These are phyloP conservation scores for Lacerta agilis DNA, from an alignment of 2,797 vertebrate species.

Conservation along the genomic window DNA sequence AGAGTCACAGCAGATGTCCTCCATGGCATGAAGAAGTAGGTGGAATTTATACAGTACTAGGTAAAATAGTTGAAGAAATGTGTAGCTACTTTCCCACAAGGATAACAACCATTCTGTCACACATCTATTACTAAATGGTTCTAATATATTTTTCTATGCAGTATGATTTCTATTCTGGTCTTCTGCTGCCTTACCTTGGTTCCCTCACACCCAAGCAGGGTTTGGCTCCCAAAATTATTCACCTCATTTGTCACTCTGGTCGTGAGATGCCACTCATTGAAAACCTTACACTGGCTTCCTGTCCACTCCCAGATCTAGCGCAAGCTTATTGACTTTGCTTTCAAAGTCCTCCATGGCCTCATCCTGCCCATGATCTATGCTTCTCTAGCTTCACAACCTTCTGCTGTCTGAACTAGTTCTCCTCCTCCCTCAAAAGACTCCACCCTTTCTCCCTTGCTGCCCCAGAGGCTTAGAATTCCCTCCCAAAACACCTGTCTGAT, in stretches of 20 bases:
- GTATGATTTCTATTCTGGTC: not conserved
- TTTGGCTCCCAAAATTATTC: not conserved
- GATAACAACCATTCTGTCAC: not conserved
- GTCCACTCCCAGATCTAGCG: not conserved
- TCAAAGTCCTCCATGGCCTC: not conserved
- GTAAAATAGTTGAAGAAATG: not conserved
- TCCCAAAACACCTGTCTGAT: not conserved
- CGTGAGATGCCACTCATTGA: not conserved
- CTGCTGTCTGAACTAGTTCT: not conserved
- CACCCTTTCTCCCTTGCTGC: not conserved
- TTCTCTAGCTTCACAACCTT: not conserved
- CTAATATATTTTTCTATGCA: not conserved
- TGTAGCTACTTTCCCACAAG: not conserved
- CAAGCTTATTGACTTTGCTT: not conserved
- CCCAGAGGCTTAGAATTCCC: not conserved
- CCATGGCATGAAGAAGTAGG: not conserved
- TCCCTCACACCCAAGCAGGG: not conserved
- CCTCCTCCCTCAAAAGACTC: not conserved
- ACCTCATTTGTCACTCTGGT: not conserved
- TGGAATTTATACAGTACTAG: not conserved
- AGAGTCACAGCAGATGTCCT: not conserved
- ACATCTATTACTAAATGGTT: not conserved
- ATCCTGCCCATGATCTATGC: not conserved
- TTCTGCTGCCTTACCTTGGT: not conserved
- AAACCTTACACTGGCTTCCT: not conserved